Percentiles rank a stretch among this genome's conserved stretches.
Conservation (phyloP, 2,113 vertebrate species). For the Tonatia bakeri region DNA sequence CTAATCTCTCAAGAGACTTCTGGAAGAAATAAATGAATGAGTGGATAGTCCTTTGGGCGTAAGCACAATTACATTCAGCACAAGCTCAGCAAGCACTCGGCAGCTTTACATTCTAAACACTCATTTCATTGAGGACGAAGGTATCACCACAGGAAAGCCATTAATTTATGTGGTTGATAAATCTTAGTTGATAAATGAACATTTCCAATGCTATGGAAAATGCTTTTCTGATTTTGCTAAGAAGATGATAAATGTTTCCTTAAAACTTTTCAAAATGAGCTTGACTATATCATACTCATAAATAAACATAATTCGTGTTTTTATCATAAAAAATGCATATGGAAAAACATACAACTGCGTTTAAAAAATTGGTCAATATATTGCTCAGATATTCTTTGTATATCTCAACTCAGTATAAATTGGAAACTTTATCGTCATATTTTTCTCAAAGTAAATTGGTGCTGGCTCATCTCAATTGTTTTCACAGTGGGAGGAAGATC, state of each 20-base stretch:
- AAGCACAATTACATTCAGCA: neutral
- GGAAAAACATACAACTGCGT: neutral
- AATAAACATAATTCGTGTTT: slow-evolving; percentile 23
- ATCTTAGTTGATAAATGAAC: slow-evolving; percentile 15
- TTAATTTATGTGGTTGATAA: neutral
- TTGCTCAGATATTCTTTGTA: neutral
- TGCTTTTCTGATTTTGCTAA: neutral
- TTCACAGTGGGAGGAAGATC: neutral
- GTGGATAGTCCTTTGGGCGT: accelerated
- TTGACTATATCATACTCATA: neutral
- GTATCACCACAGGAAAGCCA: neutral
- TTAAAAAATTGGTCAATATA: neutral
- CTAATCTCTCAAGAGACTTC: neutral
- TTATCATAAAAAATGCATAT: neutral
- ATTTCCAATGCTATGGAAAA: neutral
- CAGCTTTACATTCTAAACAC: neutral
- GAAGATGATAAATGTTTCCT: slow-evolving; percentile 44
- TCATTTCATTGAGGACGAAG: neutral
- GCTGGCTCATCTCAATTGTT: neutral
- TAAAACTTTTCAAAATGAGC: slow-evolving; percentile 39
- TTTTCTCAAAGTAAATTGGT: neutral
- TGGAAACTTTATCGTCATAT: neutral
- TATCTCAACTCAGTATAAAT: neutral
- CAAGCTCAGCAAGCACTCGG: neutral
- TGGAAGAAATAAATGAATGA: accelerated